phyloP scores from a whole-genome alignment of 2,797 vertebrate genomes.

The Lateolabrax maculatus region DNA sequence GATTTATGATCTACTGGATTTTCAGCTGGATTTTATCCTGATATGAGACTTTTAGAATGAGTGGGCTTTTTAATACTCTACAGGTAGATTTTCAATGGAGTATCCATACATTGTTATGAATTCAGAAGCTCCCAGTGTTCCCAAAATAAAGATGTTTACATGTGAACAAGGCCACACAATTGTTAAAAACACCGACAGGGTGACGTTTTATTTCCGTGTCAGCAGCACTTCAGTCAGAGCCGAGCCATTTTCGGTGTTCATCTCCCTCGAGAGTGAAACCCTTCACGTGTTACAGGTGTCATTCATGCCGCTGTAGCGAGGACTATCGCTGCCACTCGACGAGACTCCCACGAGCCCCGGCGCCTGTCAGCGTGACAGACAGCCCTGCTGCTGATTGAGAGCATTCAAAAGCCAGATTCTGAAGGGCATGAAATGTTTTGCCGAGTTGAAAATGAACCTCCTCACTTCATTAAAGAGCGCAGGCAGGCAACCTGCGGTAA shows the following conservation, averaged over 20 bases:
- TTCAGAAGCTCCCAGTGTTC: background rate
- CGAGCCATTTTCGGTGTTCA: conserved; percentile 9
- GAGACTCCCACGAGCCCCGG: conserved; percentile 48
- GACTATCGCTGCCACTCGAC: conserved; percentile 24
- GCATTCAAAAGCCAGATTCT: conserved; percentile 25
- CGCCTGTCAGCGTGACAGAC: conserved; percentile 60
- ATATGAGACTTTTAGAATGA: background rate
- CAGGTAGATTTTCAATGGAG: background rate
- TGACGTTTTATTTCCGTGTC: background rate
- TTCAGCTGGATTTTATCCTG: background rate
- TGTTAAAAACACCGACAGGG: conserved; percentile 12
- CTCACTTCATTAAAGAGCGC: conserved; percentile 51
- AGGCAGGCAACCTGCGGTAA: conserved; percentile 26
- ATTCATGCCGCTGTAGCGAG: conserved; percentile 32
- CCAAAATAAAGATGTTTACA: background rate
- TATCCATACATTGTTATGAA: too few relatives aligned
- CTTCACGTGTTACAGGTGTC: conserved; percentile 60
- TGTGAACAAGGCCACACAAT: conserved; percentile 1
- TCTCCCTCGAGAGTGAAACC: conserved; percentile 32
- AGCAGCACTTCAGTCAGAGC: conserved; percentile 1
- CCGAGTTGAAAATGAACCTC: conserved; percentile 45
- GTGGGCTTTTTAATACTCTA: too few relatives aligned
- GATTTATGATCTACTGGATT: background rate
- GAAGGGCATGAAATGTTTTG: conserved; percentile 51
- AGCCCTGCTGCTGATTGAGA: conserved; percentile 52